Evolutionary conservation across 2,888 invertebrate genomes (phyloP), one percentile per base, ranked within the genome.

Genomic region (Serrognathus titanus): DNA sequence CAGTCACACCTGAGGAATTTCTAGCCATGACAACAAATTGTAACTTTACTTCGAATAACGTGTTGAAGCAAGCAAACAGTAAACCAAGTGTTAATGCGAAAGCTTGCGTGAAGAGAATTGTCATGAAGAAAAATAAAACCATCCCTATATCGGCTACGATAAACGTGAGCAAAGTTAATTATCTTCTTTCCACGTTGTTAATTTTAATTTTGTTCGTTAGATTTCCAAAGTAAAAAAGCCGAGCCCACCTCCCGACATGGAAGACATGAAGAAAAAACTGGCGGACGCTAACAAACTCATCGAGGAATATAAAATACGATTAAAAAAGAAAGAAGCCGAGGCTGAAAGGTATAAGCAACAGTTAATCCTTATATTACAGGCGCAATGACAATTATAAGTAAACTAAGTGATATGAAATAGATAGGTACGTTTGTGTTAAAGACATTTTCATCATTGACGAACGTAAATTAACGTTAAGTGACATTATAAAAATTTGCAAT

Each of bases 1-100:
- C 81, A 8, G 77, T 83, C 51, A 76, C 80, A 39, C 77, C 82
- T 2, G 80, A 82, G 64, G 81, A 82, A 68, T 78, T 82, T 56
- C 63, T 82, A 46, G 77, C 77, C 10, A 72, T 78, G 71, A 71
- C 74, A 1, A 63, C 57, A 40, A 58, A 60, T 48, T 62, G 55
- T 24, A 51, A 47, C 38, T 60, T 59, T 20, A 63, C 65, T 12
- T 65, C 65, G 36, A 31, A 31, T 16, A 67, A 66, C 48, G 47
- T 66, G 7, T 51, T 70, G 5, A 69, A 63, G 48, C 69, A 71
- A 53, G 59, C 71, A n/a, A 70, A 70, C 55, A 62, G 57, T 53
- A 68, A 68, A 55, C 49, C 64, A 3, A 49, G 63, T 20, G 66
- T 69, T 8, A 38, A 53, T 9, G 38, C 59, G 8, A 66, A 43